phyloP scores from a whole-genome alignment of 2,113 vertebrate species.

The Hypanus sabinus region DNA sequence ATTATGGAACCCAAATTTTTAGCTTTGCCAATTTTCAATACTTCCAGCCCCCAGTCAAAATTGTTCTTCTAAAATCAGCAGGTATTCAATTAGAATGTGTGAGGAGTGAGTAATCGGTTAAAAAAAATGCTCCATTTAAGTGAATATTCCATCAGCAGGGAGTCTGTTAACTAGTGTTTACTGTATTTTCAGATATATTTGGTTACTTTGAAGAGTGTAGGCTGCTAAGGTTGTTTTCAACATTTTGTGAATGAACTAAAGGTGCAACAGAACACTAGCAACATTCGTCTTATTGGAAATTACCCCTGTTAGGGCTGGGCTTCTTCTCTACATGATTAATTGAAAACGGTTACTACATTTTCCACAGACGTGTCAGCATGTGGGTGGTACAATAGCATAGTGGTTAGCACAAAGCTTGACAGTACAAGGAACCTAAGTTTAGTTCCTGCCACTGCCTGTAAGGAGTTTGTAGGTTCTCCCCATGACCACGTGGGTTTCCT shows the following conservation, averaged over 20 bases:
- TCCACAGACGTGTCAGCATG: not conserved
- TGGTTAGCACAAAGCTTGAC: too few species aligned
- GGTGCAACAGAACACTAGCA: not conserved
- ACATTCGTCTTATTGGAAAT: not conserved
- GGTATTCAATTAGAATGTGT: not conserved
- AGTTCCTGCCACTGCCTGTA: too few species aligned
- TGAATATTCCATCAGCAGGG: conserved; percentile 31
- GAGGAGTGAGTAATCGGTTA: conserved; percentile 9
- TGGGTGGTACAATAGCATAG: not conserved
- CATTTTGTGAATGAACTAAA: conserved; percentile 17
- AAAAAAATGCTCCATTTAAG: conserved; percentile 24
- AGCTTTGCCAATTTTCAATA: not conserved
- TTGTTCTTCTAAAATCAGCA: not conserved
- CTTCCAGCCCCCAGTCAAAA: not conserved
- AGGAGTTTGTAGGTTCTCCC: too few species aligned
- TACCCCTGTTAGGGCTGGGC: not conserved
- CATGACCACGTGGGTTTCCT: too few species aligned
- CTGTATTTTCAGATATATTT: not conserved
- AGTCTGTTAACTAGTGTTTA: conserved; percentile 17
- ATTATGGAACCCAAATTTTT: too few species aligned
- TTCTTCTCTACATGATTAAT: not conserved
- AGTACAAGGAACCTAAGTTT: too few species aligned
- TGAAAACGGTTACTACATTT: not conserved
- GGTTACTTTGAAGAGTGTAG: not conserved
- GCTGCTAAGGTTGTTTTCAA: conserved; percentile 13